A percentile compares a stretch with the other conserved stretches of the same genome.
phyloP scores from a whole-genome alignment of 1,140 invertebrate species.

The Magallana gigas region DNA sequence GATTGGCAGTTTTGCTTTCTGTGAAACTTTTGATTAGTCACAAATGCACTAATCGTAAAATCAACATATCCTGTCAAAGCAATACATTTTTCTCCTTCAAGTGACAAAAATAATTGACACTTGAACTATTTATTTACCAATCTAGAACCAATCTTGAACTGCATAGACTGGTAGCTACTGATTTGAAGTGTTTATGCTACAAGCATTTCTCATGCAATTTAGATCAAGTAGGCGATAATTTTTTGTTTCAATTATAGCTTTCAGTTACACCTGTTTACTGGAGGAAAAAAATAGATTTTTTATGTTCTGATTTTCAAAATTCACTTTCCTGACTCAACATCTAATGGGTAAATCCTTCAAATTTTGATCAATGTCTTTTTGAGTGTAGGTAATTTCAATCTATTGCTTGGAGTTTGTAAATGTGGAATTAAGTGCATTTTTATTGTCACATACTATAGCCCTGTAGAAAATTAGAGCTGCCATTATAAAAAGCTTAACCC shows the following conservation, averaged over 20 bases:
- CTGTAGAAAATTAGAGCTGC: constrained; percentile 6
- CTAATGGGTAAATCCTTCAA: not conserved
- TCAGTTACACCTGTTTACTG: constrained; percentile 5
- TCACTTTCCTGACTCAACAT: not conserved
- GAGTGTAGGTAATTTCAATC: not conserved
- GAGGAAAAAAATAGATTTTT: not conserved
- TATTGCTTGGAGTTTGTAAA: constrained; percentile 24
- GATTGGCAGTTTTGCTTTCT: too few species aligned
- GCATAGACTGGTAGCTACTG: not conserved
- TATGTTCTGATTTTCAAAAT: not conserved
- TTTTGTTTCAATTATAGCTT: constrained; percentile 16
- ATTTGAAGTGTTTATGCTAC: not conserved
- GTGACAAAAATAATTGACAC: not conserved
- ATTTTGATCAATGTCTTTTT: not conserved
- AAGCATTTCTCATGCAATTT: not conserved
- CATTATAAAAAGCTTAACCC: constrained; percentile 17
- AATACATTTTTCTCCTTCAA: not conserved
- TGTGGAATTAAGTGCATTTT: constrained; percentile 25
- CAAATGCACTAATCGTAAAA: too few species aligned
- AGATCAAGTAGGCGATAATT: constrained; percentile 25
- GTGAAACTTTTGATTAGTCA: too few species aligned
- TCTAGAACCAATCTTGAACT: not conserved
- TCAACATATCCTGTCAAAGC: not conserved
- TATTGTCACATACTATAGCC: not conserved
- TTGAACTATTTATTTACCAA: not conserved